Evolutionary conservation across 2,888 invertebrate genomes (phyloP), one percentile per base, ranked within the genome.

Genomic region (Hoplodrina ambigua): DNA sequence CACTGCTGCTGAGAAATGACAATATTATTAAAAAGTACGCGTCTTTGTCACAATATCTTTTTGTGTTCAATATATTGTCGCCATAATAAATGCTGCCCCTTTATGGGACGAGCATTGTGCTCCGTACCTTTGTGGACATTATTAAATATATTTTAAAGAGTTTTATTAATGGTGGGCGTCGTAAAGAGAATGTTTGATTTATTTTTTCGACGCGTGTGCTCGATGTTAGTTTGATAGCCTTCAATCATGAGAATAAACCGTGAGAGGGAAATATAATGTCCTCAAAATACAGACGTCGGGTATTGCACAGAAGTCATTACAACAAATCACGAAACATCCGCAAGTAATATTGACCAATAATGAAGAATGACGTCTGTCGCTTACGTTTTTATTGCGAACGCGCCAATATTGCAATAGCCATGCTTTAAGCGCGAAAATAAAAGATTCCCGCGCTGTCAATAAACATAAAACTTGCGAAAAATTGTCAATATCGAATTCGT

Each of bases 1-100:
- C 96, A 96, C 92, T 95, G 93, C 95, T 95, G 96, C 93, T 96
- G 95, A 96, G 96, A 96, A 96, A 96, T 96, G 96, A 96, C 95
- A 95, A 95, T 96, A 96, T 96, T 96, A 96, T 96, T 96, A 96
- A 96, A 96, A 96, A 96, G 94, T 95, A 94, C 92, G 92, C 94
- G 86, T 95, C 95, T 94, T 95, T 95, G 95, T 96, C 95, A 95
- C 96, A 92, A 93, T 95, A 96, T 96, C 96, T 96, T 96, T 95
- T 96, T 96, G 96, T 96, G 89, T 96, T 94, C 94, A 88, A 95
- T 95, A 95, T 95, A 96, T 96, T 96, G 96, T 96, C 96, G 90
- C 95, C 87, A 94, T 95, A 95, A 96, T 95, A 96, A 96, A 96
- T 96, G 96, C 94, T 93, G 94, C 92, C 91, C 94, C 94, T 95